A percentile compares a stretch with the other conserved stretches of the same genome.
Conservation (phyloP, 1,140 invertebrate genomes). For the Olivierus martensii region DNA sequence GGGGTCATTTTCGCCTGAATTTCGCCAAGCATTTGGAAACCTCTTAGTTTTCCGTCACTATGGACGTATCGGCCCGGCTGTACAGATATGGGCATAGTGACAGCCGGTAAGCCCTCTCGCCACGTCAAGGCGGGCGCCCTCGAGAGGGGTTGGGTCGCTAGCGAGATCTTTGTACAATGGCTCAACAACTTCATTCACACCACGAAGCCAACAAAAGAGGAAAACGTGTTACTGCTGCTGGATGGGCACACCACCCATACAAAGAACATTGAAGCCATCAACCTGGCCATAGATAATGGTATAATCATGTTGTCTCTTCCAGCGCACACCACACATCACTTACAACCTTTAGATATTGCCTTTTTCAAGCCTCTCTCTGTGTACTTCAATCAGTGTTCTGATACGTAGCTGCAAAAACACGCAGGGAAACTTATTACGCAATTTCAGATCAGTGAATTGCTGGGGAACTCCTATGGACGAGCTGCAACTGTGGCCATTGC, state of each 20-base stretch:
- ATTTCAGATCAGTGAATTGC: conserved; percentile 21
- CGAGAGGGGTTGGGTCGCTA: conserved; percentile 15
- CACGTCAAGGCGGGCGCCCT: too few species aligned
- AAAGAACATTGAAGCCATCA: conserved; percentile 28
- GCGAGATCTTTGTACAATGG: conserved; percentile 28
- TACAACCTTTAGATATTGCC: conserved; percentile 29
- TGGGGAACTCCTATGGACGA: conserved; percentile 26
- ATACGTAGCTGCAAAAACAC: conserved; percentile 24
- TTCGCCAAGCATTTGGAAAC: too few species aligned
- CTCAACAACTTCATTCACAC: conserved; percentile 25
- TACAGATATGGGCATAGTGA: too few species aligned
- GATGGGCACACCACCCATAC: conserved; percentile 30
- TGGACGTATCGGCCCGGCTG: too few species aligned
- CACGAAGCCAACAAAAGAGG: conserved; percentile 16
- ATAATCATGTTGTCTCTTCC: conserved; percentile 29
- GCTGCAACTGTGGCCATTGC: conserved; percentile 27
- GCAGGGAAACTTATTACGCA: conserved; percentile 20
- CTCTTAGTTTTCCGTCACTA: too few species aligned
- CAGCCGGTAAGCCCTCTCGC: too few species aligned
- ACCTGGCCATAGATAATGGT: conserved; percentile 44
- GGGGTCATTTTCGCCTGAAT: too few species aligned
- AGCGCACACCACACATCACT: conserved; percentile 28
- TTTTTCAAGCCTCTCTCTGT: conserved; percentile 29
- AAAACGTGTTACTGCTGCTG: conserved; percentile 26
- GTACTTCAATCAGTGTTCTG: conserved; percentile 25